phyloP scores from a whole-genome alignment of 2,888 invertebrate species.

The Harpalus rubripes region DNA sequence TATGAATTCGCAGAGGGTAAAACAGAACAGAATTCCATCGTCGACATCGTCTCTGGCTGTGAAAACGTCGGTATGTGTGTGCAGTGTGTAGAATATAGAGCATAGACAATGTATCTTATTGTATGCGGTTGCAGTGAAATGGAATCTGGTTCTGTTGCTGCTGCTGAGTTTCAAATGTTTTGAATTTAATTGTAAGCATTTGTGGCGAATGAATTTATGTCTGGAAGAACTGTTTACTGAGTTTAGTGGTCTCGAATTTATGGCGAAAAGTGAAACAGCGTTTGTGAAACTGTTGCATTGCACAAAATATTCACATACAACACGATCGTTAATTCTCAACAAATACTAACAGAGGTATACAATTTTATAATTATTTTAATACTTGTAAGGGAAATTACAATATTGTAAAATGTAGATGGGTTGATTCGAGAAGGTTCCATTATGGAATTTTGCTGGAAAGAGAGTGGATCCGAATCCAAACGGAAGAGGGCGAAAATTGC shows the following conservation, averaged over 20 bases:
- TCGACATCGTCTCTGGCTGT: background rate
- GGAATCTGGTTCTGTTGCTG: conserved; percentile 48
- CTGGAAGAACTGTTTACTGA: conserved; percentile 45
- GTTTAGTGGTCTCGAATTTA: conserved; percentile 49
- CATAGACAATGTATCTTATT: conserved; percentile 49
- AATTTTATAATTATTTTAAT: no score
- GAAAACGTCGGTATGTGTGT: background rate
- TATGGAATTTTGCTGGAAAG: no score
- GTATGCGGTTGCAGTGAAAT: conserved; percentile 48
- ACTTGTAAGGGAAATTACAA: no score
- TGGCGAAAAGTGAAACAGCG: conserved; percentile 23
- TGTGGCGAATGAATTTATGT: conserved; percentile 52
- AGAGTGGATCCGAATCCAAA: no score
- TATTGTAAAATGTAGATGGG: no score
- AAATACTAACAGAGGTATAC: no score
- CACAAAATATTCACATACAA: background rate
- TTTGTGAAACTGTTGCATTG: conserved; percentile 18
- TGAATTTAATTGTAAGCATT: conserved; percentile 53
- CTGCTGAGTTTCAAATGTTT: conserved; percentile 41
- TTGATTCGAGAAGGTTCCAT: no score
- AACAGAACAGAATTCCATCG: background rate
- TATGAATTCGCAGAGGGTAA: background rate
- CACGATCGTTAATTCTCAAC: no score
- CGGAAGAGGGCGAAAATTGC: no score
- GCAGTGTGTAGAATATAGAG: conserved; percentile 17